Percentiles rank a stretch among this genome's conserved stretches.
Conservation (phyloP, 2,113 vertebrate species). For the Cyprinodon variegatus region DNA sequence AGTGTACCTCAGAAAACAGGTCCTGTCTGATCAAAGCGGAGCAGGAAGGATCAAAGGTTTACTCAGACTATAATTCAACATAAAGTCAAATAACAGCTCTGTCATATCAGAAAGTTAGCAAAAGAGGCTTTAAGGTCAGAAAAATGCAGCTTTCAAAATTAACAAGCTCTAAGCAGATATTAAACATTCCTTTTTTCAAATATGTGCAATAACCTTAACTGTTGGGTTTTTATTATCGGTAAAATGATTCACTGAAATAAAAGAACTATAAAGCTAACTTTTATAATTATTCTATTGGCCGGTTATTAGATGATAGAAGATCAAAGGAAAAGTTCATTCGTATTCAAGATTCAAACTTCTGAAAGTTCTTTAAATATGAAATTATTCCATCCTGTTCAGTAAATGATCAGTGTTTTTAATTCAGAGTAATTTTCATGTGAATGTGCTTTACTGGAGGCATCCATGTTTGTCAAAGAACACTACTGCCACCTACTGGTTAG, state of each 20-base stretch:
- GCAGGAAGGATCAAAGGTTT: slow-evolving; percentile 52
- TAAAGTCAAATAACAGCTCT: slow-evolving; percentile 5
- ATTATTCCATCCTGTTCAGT: too few species aligned
- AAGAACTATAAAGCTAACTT: background rate
- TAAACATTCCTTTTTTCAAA: background rate
- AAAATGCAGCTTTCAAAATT: background rate
- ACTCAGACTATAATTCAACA: background rate
- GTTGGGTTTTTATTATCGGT: background rate
- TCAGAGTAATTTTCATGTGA: too few species aligned
- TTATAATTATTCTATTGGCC: too few species aligned
- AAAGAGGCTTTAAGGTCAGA: background rate
- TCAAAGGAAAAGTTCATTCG: too few species aligned
- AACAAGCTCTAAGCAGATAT: background rate
- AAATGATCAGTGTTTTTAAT: too few species aligned
- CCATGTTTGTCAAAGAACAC: too few species aligned
- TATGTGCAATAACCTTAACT: background rate
- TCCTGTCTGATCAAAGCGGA: slow-evolving; percentile 58
- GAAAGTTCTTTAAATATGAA: too few species aligned
- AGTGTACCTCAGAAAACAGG: slow-evolving; percentile 82
- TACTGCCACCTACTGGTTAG: too few species aligned
- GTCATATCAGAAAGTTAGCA: background rate
- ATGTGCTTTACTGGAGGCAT: too few species aligned
- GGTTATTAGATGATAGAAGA: too few species aligned
- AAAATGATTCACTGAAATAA: background rate
- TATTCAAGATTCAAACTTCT: too few species aligned